phyloP scores from a whole-genome alignment of 1,140 invertebrate genomes.

The Pseudomyrmex flavicornis region DNA sequence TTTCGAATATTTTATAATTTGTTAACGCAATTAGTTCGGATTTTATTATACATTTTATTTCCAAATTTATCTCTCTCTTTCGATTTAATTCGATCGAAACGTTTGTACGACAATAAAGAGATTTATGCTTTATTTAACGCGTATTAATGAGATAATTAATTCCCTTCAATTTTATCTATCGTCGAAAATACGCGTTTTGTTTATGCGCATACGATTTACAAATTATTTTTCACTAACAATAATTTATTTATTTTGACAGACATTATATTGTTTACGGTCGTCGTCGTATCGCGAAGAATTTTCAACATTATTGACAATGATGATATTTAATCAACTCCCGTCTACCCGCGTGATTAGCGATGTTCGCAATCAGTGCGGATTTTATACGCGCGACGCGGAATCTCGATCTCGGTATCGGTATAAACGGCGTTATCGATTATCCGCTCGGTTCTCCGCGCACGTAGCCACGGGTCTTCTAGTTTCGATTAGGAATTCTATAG shows the following conservation, averaged over 20 bases:
- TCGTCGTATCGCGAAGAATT: too few species aligned
- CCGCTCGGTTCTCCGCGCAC: constrained; percentile 41
- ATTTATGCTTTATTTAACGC: background rate
- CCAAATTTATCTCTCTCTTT: background rate
- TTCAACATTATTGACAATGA: too few species aligned
- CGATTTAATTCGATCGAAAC: background rate
- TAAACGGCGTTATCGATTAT: constrained; percentile 40
- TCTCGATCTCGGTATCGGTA: constrained; percentile 30
- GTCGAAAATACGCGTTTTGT: too few species aligned
- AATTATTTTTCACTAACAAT: too few species aligned
- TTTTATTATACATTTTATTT: background rate
- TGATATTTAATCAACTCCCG: too few species aligned
- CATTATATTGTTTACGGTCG: too few species aligned
- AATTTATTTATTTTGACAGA: too few species aligned
- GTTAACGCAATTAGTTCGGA: background rate
- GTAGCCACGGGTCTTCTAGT: constrained; percentile 47
- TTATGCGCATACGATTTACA: too few species aligned
- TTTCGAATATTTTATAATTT: constrained; percentile 5
- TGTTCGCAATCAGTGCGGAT: background rate
- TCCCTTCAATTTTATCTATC: background rate
- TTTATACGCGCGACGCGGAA: background rate
- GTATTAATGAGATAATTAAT: background rate
- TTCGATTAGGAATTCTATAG: constrained; percentile 63
- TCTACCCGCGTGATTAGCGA: too few species aligned
- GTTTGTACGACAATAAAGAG: background rate